Evolutionary conservation across 37 sponge, comb jelly and placozoan species (phyloP), one percentile per base, ranked within the genome.

Genomic region (Mnemiopsis leidyi): DNA sequence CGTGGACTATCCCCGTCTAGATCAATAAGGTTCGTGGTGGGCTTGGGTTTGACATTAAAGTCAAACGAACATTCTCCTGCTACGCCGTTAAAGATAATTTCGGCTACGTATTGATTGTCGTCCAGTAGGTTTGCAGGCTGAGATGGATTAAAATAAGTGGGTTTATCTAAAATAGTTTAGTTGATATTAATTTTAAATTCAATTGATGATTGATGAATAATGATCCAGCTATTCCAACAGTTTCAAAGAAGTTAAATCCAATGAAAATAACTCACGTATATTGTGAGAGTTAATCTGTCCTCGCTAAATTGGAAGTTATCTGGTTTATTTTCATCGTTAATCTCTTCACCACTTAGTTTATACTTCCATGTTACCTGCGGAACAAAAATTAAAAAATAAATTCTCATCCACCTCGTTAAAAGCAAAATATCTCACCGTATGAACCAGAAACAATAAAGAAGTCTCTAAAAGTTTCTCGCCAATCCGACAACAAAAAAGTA

Each of bases 211-310:
- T n/a, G n/a, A n/a, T n/a, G n/a, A n/a, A n/a, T n/a, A n/a, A n/a
- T n/a, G n/a, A n/a, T n/a, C n/a, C n/a, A n/a, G n/a, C n/a, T n/a
- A n/a, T n/a, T n/a, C n/a, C n/a, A n/a, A n/a, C n/a, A n/a, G n/a
- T n/a, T n/a, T n/a, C n/a, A n/a, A n/a, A n/a, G n/a, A n/a, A n/a
- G n/a, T n/a, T n/a, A n/a, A n/a, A n/a, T n/a, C n/a, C n/a, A n/a
- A n/a, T n/a, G n/a, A n/a, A n/a, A n/a, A n/a, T 25, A 71, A 71
- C 75, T 71, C n/a, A 71, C 75, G 75, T 71, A 3, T 71, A 71
- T 28, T 23, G 30, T 71, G 75, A 71, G 75, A 5, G 25, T 28
- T 25, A 71, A 25, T 29, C 30, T n/a, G 5, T 28, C 75, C 3
- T n/a, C 30, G 75, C 75, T 28, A 18, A 71, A 71, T 25, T 71